phyloP scores from a whole-genome alignment of 35 echinoderm and acorn worm genomes.

The Apostichopus californicus region DNA sequence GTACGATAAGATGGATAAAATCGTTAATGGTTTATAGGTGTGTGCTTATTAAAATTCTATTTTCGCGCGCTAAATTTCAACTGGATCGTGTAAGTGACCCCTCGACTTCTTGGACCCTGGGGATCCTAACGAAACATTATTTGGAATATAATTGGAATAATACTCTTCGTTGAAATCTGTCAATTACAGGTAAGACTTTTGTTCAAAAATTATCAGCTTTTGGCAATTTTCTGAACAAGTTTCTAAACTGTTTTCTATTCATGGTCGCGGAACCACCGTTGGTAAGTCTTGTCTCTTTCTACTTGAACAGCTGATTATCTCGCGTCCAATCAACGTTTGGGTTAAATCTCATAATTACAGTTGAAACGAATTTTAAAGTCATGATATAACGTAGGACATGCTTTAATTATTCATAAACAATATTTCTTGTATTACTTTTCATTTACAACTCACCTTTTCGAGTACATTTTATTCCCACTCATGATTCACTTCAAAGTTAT shows the following conservation, averaged over 20 bases:
- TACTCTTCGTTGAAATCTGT: slow-evolving; percentile 43
- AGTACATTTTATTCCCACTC: neutral
- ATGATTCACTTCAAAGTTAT: slow-evolving; percentile 8
- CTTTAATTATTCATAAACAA: neutral
- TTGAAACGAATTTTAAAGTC: slow-evolving; percentile 6
- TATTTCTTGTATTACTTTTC: neutral
- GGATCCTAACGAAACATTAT: slow-evolving; percentile 62
- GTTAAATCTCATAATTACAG: slow-evolving; percentile 24
- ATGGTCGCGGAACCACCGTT: slow-evolving; percentile 5
- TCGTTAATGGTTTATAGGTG: slow-evolving; percentile 2
- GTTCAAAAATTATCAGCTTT: neutral
- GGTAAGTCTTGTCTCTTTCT: neutral
- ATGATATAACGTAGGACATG: neutral
- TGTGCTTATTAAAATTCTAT: slow-evolving; percentile 70
- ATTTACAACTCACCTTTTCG: neutral
- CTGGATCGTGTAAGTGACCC: slow-evolving; percentile 95
- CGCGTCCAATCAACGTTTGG: slow-evolving; percentile 32
- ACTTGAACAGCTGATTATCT: slow-evolving; percentile 45
- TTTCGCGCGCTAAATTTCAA: slow-evolving; percentile 92
- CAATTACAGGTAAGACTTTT: slow-evolving; percentile 43
- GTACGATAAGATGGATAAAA: neutral
- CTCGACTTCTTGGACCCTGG: slow-evolving; percentile 74
- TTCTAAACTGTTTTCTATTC: slow-evolving; percentile 30
- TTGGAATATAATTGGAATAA: slow-evolving; percentile 61
- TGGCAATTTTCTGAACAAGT: neutral